Percentiles rank a stretch among this genome's conserved stretches.
Conservation (phyloP, 2,113 vertebrate genomes). For the Artemisiospiza belli region DNA sequence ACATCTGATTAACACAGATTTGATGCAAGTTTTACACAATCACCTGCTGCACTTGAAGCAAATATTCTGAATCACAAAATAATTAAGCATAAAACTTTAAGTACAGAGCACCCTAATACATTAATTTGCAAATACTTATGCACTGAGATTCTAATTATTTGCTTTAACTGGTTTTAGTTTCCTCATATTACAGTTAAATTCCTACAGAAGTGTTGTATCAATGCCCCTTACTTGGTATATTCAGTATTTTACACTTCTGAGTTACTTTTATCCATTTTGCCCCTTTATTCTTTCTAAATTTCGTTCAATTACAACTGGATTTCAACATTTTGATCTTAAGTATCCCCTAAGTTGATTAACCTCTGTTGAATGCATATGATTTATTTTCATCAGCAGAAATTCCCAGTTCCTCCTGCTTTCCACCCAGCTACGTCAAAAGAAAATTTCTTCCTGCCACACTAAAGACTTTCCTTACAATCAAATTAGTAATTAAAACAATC, state of each 20-base stretch:
- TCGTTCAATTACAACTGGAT: neutral
- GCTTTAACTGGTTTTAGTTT: neutral
- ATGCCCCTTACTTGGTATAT: neutral
- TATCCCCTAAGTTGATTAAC: neutral
- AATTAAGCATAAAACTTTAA: neutral
- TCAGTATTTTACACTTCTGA: neutral
- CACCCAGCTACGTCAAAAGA: neutral
- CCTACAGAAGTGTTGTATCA: neutral
- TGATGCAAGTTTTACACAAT: neutral
- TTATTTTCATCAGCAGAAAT: neutral
- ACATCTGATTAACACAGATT: neutral
- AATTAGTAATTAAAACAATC: neutral
- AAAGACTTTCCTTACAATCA: neutral
- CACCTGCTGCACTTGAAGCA: neutral
- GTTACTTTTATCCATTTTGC: neutral
- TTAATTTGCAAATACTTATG: neutral
- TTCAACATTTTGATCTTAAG: neutral
- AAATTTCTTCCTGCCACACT: neutral
- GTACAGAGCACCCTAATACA: neutral
- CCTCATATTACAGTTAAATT: neutral
- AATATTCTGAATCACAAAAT: neutral
- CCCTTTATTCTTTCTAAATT: neutral
- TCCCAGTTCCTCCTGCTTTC: neutral
- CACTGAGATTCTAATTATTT: neutral
- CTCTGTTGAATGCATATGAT: accelerated